Evolutionary conservation across 1,140 invertebrate genomes (phyloP).

Genomic region (Aphelenchoides fujianensis): DNA sequence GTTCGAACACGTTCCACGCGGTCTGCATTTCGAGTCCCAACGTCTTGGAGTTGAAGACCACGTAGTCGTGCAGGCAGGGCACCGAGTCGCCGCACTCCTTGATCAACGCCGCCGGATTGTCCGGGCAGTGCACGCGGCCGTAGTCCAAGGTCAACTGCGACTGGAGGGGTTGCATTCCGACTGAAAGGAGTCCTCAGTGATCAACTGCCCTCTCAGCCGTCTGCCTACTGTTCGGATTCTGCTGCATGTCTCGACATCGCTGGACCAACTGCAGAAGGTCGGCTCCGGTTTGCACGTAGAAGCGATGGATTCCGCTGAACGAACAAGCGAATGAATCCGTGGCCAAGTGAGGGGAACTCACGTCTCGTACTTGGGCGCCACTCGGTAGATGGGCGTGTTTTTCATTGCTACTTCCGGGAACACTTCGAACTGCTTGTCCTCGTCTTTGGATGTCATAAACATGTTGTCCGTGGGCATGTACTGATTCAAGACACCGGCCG

Average conservation of each 20-base stretch:
- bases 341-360: neutral
- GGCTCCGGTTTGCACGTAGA: conserved; percentile 37
- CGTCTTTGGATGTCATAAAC: conserved; percentile 49
- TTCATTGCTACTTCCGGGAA: conserved; percentile 55
- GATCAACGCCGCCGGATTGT: conserved; percentile 55
- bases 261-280: conserved; percentile 42
- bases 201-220: too few species aligned
- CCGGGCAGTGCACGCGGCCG: conserved; percentile 49
- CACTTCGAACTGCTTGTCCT: conserved; percentile 56
- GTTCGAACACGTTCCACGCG: conserved; percentile 55
- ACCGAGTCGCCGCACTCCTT: conserved; percentile 56
- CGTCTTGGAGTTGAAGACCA: conserved; percentile 53
- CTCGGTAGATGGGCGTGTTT: conserved; percentile 48
- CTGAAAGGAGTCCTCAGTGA: conserved; percentile 48
- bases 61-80: conserved; percentile 57
- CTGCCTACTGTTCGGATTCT: conserved; percentile 29
- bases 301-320: conserved; percentile 39
- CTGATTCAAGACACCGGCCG: conserved; percentile 44
- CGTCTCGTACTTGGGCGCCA: conserved; percentile 19
- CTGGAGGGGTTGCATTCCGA: conserved; percentile 54
- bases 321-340: neutral
- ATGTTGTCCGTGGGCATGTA: conserved; percentile 60
- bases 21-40: conserved; percentile 50
- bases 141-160: conserved; percentile 39
- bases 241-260: conserved; percentile 42